A percentile compares a stretch with the other conserved stretches of the same genome.
Conservation (phyloP, 2,888 invertebrate species). For the Leptopilina syphax region DNA sequence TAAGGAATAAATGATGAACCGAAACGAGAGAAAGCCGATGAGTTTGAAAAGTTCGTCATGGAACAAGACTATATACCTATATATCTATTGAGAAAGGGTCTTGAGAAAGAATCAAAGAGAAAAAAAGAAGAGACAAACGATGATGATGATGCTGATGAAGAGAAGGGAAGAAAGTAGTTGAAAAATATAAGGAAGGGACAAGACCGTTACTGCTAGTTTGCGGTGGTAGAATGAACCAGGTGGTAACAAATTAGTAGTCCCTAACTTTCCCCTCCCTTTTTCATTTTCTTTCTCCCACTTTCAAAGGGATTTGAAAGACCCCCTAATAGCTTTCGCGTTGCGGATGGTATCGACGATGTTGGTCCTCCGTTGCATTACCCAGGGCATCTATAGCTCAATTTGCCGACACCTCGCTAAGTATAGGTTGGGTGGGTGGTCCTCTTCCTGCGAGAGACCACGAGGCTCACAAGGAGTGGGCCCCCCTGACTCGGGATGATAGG, state of each 20-base stretch:
- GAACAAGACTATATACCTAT: no score
- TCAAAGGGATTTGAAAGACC: constrained; percentile 55
- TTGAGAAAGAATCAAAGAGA: constrained; percentile 39
- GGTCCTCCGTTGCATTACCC: constrained; percentile 70
- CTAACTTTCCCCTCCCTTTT: constrained; percentile 47
- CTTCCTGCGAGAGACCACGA: constrained; percentile 59
- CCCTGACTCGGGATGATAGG: constrained; percentile 59
- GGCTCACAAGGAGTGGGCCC: constrained; percentile 61
- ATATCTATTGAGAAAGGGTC: not conserved
- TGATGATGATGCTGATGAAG: no score
- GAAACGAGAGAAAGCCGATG: not conserved
- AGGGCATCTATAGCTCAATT: constrained; percentile 74
- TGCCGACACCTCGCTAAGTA: constrained; percentile 76
- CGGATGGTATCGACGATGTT: constrained; percentile 68
- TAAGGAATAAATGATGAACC: constrained; percentile 8
- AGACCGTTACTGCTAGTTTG: constrained; percentile 35
- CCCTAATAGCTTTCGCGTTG: constrained; percentile 69
- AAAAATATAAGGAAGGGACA: not conserved
- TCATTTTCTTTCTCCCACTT: constrained; percentile 48
- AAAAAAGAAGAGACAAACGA: constrained; percentile 6
- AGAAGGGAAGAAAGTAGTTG: no score
- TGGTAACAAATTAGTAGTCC: constrained; percentile 72
- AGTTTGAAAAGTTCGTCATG: no score
- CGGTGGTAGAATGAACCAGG: constrained; percentile 63
- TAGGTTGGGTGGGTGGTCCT: constrained; percentile 75